Conservation (phyloP, 2,888 invertebrate genomes). For the Loripinus fragilis region DNA sequence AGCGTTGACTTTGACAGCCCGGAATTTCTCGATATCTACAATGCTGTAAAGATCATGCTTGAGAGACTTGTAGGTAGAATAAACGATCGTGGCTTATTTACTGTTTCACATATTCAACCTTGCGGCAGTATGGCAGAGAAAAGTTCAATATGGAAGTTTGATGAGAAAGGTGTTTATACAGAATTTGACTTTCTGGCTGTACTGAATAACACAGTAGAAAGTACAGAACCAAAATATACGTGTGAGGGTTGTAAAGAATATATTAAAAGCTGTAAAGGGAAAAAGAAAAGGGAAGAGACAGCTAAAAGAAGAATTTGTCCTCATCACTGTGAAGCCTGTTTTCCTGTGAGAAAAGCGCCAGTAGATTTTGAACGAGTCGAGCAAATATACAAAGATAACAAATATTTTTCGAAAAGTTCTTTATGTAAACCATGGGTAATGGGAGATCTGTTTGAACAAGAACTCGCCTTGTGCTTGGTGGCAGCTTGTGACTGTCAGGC, state of each 20-base stretch:
- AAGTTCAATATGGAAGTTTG: neutral
- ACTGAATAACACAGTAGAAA: neutral
- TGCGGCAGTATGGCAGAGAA: neutral
- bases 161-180: neutral
- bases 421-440: neutral
- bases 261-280: neutral
- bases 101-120: neutral
- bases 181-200: neutral
- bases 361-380: no score
- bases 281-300: neutral
- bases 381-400: no score
- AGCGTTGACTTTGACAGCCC: neutral
- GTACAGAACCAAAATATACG: neutral
- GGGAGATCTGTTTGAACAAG: neutral
- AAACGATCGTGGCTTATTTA: neutral
- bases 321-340: no score
- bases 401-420: no score
- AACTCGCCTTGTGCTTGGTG: neutral
- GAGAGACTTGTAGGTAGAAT: neutral
- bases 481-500: neutral
- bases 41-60: neutral
- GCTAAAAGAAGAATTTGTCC: neutral
- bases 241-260: neutral
- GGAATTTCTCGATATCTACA: neutral
- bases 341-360: no score